Base-by-base conservation (phyloP, 2,888 invertebrate genomes). In the Ochropleura plecta region DNA sequence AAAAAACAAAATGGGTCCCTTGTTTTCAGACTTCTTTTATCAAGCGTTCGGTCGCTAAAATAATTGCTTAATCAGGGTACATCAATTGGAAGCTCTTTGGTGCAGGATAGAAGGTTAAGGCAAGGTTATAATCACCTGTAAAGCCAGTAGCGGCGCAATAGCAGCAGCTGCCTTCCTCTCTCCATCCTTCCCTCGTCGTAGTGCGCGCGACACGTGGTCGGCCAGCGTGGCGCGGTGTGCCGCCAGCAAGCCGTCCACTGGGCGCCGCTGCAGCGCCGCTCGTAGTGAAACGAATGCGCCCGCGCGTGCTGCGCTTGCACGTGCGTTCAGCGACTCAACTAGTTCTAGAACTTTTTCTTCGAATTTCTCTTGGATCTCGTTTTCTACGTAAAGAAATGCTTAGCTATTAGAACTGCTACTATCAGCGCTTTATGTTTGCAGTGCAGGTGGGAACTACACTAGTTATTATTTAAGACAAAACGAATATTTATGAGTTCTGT, bases 341-440 rank as follows among this genome's bases (percentile, higher is more conserved):
- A 98, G 97, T 91, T 99, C 99, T 49, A 97, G 97, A 48, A 99
- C 97, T 92, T 99, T 99, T 88, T 99, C 99, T 94, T 99, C 99
- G 84, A 98, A 98, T 81, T 97, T 97, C 88, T 97, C 97, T 83
- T 96, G 97, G 59, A 92, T 90, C 67, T 97, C 96, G 73, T 94
- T 93, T 68, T 98, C 98, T 93, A 91, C n/a, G 85, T 46, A 59
- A 12, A 65, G 14, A 18, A 49, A 51, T 7, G 12, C 1, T 1
- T 6, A 30, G 3, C 0, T 64, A 16, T 64, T 48, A 44, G n/a
- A 42, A 62, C n/a, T 62, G 62, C n/a, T 42, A n/a, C 6, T 60
- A 60, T 42, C 18, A 60, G 6, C 2, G 9, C 10, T 3, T 57
- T 30, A 8, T 57, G 0, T 42, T 42, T 18, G 30, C 30, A 20